Evolutionary conservation across 2,888 invertebrate species (phyloP).

Genomic region (Caenorhabditis imperialis): DNA sequence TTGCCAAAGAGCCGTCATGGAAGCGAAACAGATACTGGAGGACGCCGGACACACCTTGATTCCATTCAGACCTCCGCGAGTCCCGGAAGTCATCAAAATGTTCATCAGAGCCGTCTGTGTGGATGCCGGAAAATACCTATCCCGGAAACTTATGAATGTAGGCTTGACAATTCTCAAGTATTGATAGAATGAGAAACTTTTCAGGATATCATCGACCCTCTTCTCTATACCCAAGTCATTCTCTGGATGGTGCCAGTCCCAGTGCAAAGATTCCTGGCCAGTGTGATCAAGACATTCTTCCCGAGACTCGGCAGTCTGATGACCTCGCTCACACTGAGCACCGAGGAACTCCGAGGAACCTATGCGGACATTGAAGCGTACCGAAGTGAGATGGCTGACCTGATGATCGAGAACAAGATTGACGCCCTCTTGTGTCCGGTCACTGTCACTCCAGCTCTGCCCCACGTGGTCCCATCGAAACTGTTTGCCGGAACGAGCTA

Average conservation of each 20-base stretch:
- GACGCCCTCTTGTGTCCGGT: conserved; percentile 70
- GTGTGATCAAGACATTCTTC: conserved; percentile 53
- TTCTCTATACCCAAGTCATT: conserved; percentile 53
- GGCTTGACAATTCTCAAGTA: not conserved
- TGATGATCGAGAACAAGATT: conserved; percentile 61
- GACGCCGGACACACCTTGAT: conserved; percentile 66
- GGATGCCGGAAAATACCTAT: conserved; percentile 69
- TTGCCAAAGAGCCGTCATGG: conserved; percentile 66
- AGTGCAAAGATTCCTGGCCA: conserved; percentile 54
- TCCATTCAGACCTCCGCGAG: conserved; percentile 67
- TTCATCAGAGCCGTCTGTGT: conserved; percentile 68
- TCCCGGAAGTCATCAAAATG: conserved; percentile 57
- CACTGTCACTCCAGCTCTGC: conserved; percentile 56
- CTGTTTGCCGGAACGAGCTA: conserved; percentile 70
- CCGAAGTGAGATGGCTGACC: conserved; percentile 59
- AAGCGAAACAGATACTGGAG: conserved; percentile 67
- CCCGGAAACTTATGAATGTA: conserved; percentile 60
- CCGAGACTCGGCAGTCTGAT: conserved; percentile 62
- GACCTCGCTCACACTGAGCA: conserved; percentile 56
- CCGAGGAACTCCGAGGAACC: conserved; percentile 63
- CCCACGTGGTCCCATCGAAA: conserved; percentile 66
- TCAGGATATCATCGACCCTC: conserved; percentile 62
- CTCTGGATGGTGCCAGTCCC: conserved; percentile 62
- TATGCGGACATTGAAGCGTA: conserved; percentile 69
- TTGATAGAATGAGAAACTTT: not conserved